Conservation (phyloP, 53 echinoderm and acorn worm genomes). For the Apostichopus leukothele region DNA sequence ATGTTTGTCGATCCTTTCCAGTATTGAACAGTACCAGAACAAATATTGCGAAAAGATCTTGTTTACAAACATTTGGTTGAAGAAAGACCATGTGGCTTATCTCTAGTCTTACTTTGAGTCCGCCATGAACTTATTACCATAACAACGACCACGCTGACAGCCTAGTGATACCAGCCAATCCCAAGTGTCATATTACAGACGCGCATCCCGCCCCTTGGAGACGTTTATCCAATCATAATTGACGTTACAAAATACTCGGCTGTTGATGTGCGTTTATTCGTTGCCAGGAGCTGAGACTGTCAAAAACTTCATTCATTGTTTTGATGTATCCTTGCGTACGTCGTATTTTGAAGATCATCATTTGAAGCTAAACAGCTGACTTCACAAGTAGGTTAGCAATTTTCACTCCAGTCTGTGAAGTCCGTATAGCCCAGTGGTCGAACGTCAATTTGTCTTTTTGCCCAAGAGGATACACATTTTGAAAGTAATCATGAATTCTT, state of each 20-base stretch:
- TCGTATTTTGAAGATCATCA: constrained; percentile 8
- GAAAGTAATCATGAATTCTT: no score
- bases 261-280: constrained; percentile 32
- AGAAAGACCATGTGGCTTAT: not conserved
- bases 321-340: constrained; percentile 27
- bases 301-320: constrained; percentile 21
- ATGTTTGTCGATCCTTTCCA: not conserved
- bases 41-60: not conserved
- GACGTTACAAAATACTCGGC: constrained; percentile 21
- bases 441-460: no score
- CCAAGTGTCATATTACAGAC: constrained; percentile 47
- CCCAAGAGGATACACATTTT: no score
- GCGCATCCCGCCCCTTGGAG: constrained; percentile 45
- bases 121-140: constrained; percentile 23
- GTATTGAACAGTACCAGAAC: not conserved
- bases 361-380: constrained; percentile 45
- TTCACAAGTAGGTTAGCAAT: not conserved
- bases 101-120: not conserved
- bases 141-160: constrained; percentile 17
- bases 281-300: constrained; percentile 12
- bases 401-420: no score
- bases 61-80: constrained; percentile 8
- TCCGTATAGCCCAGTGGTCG: no score
- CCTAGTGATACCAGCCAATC: constrained; percentile 19
- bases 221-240: constrained; percentile 39